These are phyloP conservation scores for Prunella himalayana DNA, from an alignment of 2,113 vertebrate genomes.

Conservation along the genomic window DNA sequence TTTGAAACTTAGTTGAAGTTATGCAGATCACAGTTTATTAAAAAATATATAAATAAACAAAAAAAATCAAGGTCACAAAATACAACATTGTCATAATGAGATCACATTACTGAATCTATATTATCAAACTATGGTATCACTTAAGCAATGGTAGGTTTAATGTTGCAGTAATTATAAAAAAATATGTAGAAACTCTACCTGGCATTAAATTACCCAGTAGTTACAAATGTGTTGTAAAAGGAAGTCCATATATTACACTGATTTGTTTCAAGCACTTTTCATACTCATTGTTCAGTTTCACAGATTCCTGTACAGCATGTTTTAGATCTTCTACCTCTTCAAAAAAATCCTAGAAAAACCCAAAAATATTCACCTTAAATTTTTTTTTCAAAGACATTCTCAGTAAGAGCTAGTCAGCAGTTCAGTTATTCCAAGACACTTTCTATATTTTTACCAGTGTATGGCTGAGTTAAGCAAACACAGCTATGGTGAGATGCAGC, in stretches of 20 bases:
- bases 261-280: slow-evolving; percentile 66
- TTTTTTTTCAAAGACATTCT: not conserved
- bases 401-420: not conserved
- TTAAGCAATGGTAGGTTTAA: not conserved
- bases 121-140: not conserved
- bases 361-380: not conserved
- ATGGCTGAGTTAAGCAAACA: not conserved
- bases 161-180: not conserved
- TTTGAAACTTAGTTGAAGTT: not conserved
- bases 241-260: slow-evolving; percentile 44
- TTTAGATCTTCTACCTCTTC: slow-evolving; percentile 71
- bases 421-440: not conserved
- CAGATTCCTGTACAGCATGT: slow-evolving; percentile 53
- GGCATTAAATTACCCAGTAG: not conserved
- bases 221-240: slow-evolving; percentile 6
- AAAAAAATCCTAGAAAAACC: slow-evolving; percentile 65
- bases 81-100: not conserved
- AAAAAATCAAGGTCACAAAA: not conserved
- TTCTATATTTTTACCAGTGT: not conserved
- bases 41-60: not conserved
- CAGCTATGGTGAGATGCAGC: accelerated
- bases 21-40: slow-evolving; percentile 17
- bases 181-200: not conserved
- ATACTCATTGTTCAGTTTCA: slow-evolving; percentile 64
- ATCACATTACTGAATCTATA: not conserved